Evolutionary conservation across 1,140 invertebrate species (phyloP).

Genomic region (Cryptotermes secundus): DNA sequence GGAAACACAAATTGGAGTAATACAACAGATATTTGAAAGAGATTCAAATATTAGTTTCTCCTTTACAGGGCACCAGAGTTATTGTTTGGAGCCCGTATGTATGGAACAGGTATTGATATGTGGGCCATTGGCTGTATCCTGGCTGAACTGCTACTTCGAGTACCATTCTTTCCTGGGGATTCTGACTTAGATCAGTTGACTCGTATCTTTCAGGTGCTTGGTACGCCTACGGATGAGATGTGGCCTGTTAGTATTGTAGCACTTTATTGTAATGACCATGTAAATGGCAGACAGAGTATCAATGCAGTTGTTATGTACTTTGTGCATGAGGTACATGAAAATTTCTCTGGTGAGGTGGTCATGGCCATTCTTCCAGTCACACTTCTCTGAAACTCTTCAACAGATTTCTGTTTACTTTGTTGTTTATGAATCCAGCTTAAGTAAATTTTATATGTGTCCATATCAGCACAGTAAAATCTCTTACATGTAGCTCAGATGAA

Average conservation of each 20-base stretch:
- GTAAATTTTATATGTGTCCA: too few species aligned
- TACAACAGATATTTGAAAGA: not conserved
- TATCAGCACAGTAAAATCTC: too few species aligned
- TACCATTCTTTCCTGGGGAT: constrained; percentile 94
- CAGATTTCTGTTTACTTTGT: too few species aligned
- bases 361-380: too few species aligned
- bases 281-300: too few species aligned
- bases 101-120: constrained; percentile 96
- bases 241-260: constrained; percentile 74
- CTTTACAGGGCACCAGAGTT: constrained; percentile 84
- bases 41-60: constrained; percentile 8
- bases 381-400: too few species aligned
- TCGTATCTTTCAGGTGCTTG: constrained; percentile 89
- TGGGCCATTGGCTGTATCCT: constrained; percentile 99
- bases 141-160: constrained; percentile 88
- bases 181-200: constrained; percentile 95
- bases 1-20: too few species aligned
- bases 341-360: too few species aligned
- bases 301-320: too few species aligned
- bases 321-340: too few species aligned
- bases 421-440: too few species aligned
- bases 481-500: too few species aligned
- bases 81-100: constrained; percentile 91
- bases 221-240: constrained; percentile 87
- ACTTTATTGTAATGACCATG: not conserved